phyloP scores from a whole-genome alignment of 2,888 invertebrate species.

The Therioaphis trifolii region DNA sequence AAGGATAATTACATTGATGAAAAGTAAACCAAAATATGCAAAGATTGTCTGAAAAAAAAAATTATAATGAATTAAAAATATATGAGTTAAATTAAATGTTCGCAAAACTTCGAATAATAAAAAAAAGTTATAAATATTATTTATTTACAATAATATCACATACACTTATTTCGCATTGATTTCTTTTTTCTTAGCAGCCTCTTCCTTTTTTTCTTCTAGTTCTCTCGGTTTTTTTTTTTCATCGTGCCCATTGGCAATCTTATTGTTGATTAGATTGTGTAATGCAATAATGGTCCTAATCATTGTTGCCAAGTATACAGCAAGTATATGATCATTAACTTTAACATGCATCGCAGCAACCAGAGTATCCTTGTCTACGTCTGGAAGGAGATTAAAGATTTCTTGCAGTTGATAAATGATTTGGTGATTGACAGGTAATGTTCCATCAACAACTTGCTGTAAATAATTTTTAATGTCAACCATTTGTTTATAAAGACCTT shows the following conservation, averaged over 20 bases:
- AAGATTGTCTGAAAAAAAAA: background rate
- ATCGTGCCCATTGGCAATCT: constrained; percentile 90
- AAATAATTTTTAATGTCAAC: constrained; percentile 93
- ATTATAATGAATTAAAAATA: background rate
- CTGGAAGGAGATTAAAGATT: constrained; percentile 96
- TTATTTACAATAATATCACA: constrained; percentile 45
- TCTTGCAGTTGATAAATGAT: constrained; percentile 98
- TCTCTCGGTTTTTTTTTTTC: constrained; percentile 85
- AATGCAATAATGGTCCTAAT: constrained; percentile 96
- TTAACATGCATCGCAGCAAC: constrained; percentile 96
- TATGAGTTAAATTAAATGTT: background rate
- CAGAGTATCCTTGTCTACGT: constrained; percentile 91
- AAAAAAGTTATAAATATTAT: constrained; percentile 4
- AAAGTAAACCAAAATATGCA: background rate
- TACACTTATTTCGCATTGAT: constrained; percentile 74
- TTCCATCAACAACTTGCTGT: constrained; percentile 81
- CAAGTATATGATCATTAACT: constrained; percentile 98
- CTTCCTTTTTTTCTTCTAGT: constrained; percentile 80
- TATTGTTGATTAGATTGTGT: constrained; percentile 99
- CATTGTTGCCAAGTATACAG: constrained; percentile 96
- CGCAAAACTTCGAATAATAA: constrained; percentile 4
- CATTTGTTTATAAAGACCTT: constrained; percentile 93
- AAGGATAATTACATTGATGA: background rate
- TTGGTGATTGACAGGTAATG: constrained; percentile 97
- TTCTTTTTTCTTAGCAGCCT: constrained; percentile 74